Conservation (phyloP, 2,888 invertebrate genomes). For the Oscheius sp. region DNA sequence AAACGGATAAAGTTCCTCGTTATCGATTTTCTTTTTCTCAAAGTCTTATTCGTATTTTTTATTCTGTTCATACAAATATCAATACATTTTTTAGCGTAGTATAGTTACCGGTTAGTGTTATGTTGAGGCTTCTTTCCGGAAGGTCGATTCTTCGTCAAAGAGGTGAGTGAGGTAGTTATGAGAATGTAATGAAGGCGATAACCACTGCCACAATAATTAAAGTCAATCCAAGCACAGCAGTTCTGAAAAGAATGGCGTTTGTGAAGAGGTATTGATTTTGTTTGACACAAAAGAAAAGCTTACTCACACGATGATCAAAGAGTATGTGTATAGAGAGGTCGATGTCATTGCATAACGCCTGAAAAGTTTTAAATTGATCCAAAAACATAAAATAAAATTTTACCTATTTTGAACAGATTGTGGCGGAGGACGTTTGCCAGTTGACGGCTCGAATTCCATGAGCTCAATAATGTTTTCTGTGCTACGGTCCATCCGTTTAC, state of each 20-base stretch:
- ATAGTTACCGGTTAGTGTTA: slow-evolving; percentile 19
- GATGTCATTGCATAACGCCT: slow-evolving; percentile 20
- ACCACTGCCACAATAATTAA: slow-evolving; percentile 5
- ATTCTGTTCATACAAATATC: slow-evolving; percentile 1
- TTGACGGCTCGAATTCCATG: slow-evolving; percentile 26
- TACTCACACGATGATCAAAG: slow-evolving; percentile 29
- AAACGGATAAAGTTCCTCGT: not conserved
- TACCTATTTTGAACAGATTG: slow-evolving; percentile 14
- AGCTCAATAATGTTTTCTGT: slow-evolving; percentile 37
- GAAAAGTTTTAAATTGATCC: not conserved
- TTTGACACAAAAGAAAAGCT: not conserved
- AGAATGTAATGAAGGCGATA: not conserved
- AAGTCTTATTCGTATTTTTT: not conserved
- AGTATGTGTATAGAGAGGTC: slow-evolving; percentile 11
- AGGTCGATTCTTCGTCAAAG: slow-evolving; percentile 1
- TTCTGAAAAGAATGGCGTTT: slow-evolving; percentile 9
- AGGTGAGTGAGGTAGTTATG: not conserved
- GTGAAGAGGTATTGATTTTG: slow-evolving; percentile 6
- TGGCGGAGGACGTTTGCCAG: slow-evolving; percentile 4
- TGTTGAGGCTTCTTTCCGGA: slow-evolving; percentile 18
- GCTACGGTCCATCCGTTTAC: slow-evolving; percentile 30
- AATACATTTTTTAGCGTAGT: not conserved
- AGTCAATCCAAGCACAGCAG: slow-evolving; percentile 11
- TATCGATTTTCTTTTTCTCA: not conserved
- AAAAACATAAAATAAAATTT: not conserved